These are phyloP conservation scores for Hepsetus odoe DNA, from an alignment of 2,113 vertebrate genomes.

Conservation along the genomic window DNA sequence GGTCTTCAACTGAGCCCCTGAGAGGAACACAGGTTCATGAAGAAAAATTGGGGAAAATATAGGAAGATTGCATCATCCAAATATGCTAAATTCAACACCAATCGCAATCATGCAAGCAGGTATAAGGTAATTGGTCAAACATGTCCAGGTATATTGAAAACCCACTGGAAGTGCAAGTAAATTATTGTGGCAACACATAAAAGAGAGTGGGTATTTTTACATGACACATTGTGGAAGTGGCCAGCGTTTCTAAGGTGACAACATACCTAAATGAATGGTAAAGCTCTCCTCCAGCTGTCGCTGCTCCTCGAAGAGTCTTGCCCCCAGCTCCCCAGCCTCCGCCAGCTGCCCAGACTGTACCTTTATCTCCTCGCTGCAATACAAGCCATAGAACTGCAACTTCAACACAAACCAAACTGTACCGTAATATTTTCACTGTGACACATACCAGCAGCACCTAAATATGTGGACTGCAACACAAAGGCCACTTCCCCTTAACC, in stretches of 20 bases:
- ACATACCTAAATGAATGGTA: conserved; percentile 93
- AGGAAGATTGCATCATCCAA: background rate
- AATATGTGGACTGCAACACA: conserved; percentile 8
- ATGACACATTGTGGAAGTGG: background rate
- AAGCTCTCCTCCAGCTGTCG: conserved; percentile 96
- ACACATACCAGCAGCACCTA: background rate
- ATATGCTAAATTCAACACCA: background rate
- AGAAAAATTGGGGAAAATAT: background rate
- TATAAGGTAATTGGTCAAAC: background rate
- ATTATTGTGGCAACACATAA: background rate
- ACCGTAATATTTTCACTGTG: background rate
- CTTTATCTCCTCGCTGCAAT: conserved; percentile 89
- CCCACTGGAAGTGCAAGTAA: conserved; percentile 7
- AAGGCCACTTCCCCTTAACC: background rate
- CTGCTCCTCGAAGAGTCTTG: conserved; percentile 90
- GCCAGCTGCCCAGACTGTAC: conserved; percentile 87
- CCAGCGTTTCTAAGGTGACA: conserved; percentile 25
- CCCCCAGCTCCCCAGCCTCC: conserved; percentile 80
- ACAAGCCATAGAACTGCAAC: background rate
- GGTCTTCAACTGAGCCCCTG: conserved; percentile 97
- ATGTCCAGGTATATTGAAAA: conserved; percentile 14
- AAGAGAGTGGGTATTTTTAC: conserved; percentile 32
- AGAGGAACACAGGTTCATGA: background rate
- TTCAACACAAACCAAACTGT: background rate
- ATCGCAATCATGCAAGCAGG: background rate